phyloP scores from a whole-genome alignment of 2,113 vertebrate genomes.

The Notarius quadriscutis region DNA sequence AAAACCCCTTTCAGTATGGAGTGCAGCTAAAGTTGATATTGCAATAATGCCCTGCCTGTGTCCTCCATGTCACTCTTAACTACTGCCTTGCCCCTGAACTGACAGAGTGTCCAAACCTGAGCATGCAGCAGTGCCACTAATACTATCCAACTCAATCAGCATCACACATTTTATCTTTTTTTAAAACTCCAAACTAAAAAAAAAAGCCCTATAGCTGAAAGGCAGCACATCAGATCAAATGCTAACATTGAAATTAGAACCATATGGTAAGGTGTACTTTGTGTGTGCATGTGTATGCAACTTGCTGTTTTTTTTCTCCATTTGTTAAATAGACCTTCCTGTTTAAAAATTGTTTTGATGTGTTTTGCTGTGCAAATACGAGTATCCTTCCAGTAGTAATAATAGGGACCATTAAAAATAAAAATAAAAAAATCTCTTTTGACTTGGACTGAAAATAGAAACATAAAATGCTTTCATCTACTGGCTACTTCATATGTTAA shows the following conservation, averaged over 20 bases:
- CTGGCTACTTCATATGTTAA: slow-evolving; percentile 28
- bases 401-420: background rate
- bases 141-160: slow-evolving; percentile 64
- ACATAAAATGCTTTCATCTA: slow-evolving; percentile 20
- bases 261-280: slow-evolving; percentile 45
- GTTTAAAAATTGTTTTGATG: background rate
- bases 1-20: slow-evolving; percentile 18
- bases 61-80: slow-evolving; percentile 66
- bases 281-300: background rate
- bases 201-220: slow-evolving; percentile 30
- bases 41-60: slow-evolving; percentile 60
- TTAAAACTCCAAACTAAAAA: slow-evolving; percentile 5
- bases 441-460: slow-evolving; percentile 20
- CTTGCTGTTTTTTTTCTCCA: background rate
- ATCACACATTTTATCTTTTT: slow-evolving; percentile 49
- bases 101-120: slow-evolving; percentile 63
- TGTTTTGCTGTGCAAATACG: background rate
- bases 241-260: slow-evolving; percentile 45
- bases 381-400: background rate
- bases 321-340: slow-evolving; percentile 25
- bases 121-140: slow-evolving; percentile 58
- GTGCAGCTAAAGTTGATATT: slow-evolving; percentile 62
- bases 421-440: background rate
- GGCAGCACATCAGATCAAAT: slow-evolving; percentile 19
- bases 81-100: slow-evolving; percentile 55